A percentile compares a stretch with the other conserved stretches of the same genome.
These are phyloP conservation scores for Drosophila percnosoma DNA, from an alignment of 2,888 invertebrate genomes.

Conservation along the genomic window DNA sequence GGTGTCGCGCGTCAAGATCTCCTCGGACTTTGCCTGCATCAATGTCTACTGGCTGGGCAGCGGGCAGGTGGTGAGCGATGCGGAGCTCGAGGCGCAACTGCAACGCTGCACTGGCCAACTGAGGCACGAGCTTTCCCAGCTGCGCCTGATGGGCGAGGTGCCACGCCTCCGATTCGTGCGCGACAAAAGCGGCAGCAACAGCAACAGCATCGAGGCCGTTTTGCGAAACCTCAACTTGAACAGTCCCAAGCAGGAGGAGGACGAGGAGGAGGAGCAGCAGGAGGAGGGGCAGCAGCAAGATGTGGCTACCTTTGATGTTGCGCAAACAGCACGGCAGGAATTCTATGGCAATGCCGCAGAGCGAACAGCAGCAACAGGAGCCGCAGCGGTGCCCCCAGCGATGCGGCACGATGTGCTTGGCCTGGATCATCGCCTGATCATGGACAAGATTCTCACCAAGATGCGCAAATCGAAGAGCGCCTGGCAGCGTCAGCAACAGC, in stretches of 20 bases:
- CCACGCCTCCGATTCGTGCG: constrained; percentile 91
- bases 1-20: constrained; percentile 89
- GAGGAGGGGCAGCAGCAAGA: neutral
- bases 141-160: constrained; percentile 90
- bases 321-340: constrained; percentile 36
- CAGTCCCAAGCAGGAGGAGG: neutral
- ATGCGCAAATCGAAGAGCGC: constrained; percentile 86
- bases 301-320: constrained; percentile 39
- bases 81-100: constrained; percentile 86
- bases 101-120: constrained; percentile 87
- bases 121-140: constrained; percentile 90
- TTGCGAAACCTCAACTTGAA: constrained; percentile 82
- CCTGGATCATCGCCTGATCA: constrained; percentile 88
- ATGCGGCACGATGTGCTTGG: constrained; percentile 91
- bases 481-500: constrained; percentile 83
- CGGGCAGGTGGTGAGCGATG: constrained; percentile 75
- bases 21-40: constrained; percentile 88
- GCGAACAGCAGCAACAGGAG: constrained; percentile 68
- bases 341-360: constrained; percentile 52
- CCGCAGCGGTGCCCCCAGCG: constrained; percentile 85
- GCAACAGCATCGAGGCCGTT: constrained; percentile 87
- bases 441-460: constrained; percentile 86
- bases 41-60: constrained; percentile 91
- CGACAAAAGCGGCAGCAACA: constrained; percentile 87
- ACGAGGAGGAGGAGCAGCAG: neutral